Percentiles rank a stretch among this genome's conserved stretches.
Evolutionary conservation across 1,140 invertebrate species (phyloP).

Genomic region (Parapsyche elsis): DNA sequence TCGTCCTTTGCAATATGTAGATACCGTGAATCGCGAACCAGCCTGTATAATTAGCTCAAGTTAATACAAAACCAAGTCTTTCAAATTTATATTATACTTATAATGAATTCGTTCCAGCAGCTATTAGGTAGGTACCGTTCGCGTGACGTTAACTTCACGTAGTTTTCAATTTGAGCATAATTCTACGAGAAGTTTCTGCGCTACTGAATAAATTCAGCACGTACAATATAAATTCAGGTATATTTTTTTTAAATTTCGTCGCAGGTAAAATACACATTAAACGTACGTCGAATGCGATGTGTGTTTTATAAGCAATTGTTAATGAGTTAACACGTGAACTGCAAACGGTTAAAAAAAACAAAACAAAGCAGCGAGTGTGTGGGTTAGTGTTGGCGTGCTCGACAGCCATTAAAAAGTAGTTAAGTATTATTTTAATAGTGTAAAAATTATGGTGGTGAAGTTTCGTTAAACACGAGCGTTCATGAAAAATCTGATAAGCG

Average conservation of each 20-base stretch:
- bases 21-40: no score
- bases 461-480: conserved; percentile 21
- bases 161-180: conserved; percentile 22
- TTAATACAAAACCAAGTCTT: no score
- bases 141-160: not conserved
- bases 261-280: no score
- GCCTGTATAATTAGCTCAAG: no score
- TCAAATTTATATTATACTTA: no score
- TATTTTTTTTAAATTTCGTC: not conserved
- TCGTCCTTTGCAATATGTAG: no score
- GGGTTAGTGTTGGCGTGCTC: conserved; percentile 24
- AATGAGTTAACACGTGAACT: conserved; percentile 6
- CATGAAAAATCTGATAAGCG: not conserved
- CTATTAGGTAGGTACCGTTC: not conserved
- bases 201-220: not conserved
- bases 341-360: not conserved
- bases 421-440: conserved; percentile 36
- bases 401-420: conserved; percentile 25
- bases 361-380: not conserved
- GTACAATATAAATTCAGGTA: not conserved
- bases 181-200: not conserved
- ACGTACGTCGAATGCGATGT: not conserved
- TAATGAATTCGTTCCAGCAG: no score
- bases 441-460: conserved; percentile 25
- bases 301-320: conserved; percentile 1